Evolutionary conservation across 2,888 invertebrate species (phyloP).

Genomic region (Mamestra brassicae): DNA sequence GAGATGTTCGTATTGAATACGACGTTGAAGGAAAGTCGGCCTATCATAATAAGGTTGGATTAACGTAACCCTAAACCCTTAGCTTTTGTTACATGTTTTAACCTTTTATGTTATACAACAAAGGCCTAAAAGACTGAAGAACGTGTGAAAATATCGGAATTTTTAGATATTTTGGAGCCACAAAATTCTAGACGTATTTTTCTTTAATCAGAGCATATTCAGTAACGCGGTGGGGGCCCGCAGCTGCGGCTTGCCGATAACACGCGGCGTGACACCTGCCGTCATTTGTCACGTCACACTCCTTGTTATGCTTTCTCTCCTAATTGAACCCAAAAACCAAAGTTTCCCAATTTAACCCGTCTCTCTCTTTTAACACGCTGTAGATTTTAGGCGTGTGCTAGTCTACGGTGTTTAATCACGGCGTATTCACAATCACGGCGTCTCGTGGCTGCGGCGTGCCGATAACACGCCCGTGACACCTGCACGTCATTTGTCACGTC

Average conservation of each 20-base stretch:
- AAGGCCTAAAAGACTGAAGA: constrained; percentile 29
- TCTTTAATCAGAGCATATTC: constrained; percentile 60
- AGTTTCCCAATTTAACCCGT: constrained; percentile 54
- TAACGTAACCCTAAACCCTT: constrained; percentile 6
- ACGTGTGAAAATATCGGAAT: constrained; percentile 45
- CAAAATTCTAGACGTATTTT: constrained; percentile 52
- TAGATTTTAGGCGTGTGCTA: constrained; percentile 35
- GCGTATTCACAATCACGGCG: constrained; percentile 65
- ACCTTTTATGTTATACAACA: constrained; percentile 26
- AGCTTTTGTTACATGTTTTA: constrained; percentile 13
- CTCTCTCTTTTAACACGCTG: constrained; percentile 40
- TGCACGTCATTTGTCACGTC: constrained; percentile 88
- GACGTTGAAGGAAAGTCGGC: constrained; percentile 1
- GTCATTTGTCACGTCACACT: constrained; percentile 58
- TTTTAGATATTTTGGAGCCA: constrained; percentile 20
- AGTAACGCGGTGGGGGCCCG: constrained; percentile 40
- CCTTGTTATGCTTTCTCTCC: constrained; percentile 49
- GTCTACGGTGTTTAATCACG: constrained; percentile 56
- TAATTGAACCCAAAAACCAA: constrained; percentile 58
- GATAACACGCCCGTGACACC: constrained; percentile 82
- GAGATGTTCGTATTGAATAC: neutral
- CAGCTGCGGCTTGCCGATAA: constrained; percentile 72
- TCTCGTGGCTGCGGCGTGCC: constrained; percentile 71
- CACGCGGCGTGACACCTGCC: constrained; percentile 58
- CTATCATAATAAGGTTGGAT: constrained; percentile 24